phyloP scores from a whole-genome alignment of 2,888 invertebrate species.

The Hirtodrosophila histrioides region DNA sequence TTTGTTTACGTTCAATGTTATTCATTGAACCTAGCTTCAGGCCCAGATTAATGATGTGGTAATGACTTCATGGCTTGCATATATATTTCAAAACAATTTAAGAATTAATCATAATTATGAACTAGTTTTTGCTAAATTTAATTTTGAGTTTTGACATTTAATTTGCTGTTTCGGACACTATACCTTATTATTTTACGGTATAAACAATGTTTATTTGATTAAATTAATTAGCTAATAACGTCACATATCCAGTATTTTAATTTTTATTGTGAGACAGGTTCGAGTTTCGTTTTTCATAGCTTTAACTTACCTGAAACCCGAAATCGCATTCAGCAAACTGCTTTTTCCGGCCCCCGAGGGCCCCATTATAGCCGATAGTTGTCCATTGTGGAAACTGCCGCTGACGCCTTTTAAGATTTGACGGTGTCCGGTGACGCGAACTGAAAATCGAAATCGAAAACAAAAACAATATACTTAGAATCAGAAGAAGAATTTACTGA shows the following conservation, averaged over 20 bases:
- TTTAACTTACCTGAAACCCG: conserved; percentile 88
- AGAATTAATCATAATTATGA: conserved; percentile 5
- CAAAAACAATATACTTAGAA: conserved; percentile 9
- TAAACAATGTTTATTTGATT: too few species aligned
- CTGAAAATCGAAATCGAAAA: conserved; percentile 76
- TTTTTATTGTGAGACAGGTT: conserved; percentile 3
- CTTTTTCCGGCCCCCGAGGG: conserved; percentile 91
- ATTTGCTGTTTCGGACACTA: not conserved
- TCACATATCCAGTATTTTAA: conserved; percentile 12
- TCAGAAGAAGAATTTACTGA: conserved; percentile 2
- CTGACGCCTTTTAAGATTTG: conserved; percentile 87
- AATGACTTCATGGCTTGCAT: conserved; percentile 32
- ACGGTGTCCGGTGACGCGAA: conserved; percentile 85
- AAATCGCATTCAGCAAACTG: conserved; percentile 90
- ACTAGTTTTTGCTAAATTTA: too few species aligned
- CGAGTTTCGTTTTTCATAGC: conserved; percentile 11
- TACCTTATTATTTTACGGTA: too few species aligned
- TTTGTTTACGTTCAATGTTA: conserved; percentile 7
- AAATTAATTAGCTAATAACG: not conserved
- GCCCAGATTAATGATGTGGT: conserved; percentile 19
- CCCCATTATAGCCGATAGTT: conserved; percentile 89
- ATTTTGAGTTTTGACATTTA: too few species aligned
- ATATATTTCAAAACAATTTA: conserved; percentile 7
- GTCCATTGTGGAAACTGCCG: conserved; percentile 87
- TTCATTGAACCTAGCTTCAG: conserved; percentile 7